Evolutionary conservation across 2,888 invertebrate genomes (phyloP), one percentile per base, ranked within the genome.

Genomic region (Pelosia muscerda): DNA sequence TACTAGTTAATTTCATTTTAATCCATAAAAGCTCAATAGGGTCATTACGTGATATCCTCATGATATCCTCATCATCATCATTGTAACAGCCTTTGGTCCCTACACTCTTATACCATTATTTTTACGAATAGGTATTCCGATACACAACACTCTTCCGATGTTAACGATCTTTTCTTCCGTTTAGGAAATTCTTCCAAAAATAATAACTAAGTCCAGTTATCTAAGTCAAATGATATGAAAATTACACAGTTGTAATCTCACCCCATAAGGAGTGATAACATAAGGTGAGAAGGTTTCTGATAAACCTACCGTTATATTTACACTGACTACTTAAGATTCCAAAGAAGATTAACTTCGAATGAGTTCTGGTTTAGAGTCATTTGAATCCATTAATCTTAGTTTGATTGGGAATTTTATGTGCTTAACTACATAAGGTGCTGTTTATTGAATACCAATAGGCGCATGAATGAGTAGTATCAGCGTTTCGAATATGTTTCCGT

Each of bases 211-310:
- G 19, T 49, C 60, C 23, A 54, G 71, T 70, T 71, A 78, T 69
- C 73, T 69, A 65, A 63, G 75, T 75, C 75, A 76, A 78, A 74
- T 60, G 68, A 68, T 62, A 69, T 72, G 69, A 76, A 81, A 80
- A 80, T 59, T 74, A 76, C 70, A 76, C 73, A 70, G 72, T 57
- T 68, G 62, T 68, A 62, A 77, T 78, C 75, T 79, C 56, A 71
- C 72, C 72, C 75, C 74, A 71, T 69, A 64, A 72, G 55, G 23
- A 71, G 64, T 73, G 78, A 81, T 78, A 79, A 73, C 38, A 31
- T n/a, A 54, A 73, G 81, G 76, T 81, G 73, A 76, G 72, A 63
- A 81, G 82, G 82, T 82, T 71, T 69, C 73, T 73, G 81, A 82
- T 82, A 82, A 76, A 71, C 58, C 54, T 66, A 66, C 79, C 76